Evolutionary conservation across 1,140 invertebrate species (phyloP).

Genomic region (Eupristina koningsbergeri): DNA sequence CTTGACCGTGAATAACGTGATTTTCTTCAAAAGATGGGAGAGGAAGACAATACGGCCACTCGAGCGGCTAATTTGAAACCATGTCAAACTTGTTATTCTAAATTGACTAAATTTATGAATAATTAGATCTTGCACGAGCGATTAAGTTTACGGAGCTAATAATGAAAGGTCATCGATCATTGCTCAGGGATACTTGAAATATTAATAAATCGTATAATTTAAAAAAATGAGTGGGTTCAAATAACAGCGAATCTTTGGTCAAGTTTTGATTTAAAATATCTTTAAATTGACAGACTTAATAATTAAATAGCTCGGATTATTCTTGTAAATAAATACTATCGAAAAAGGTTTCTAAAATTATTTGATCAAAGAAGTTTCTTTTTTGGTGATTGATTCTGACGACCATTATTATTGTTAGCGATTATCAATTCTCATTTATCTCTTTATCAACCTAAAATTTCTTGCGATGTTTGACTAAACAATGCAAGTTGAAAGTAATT

Average conservation of each 20-base stretch:
- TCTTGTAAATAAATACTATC: too few relatives aligned
- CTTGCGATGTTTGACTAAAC: too few relatives aligned
- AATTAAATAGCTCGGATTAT: too few relatives aligned
- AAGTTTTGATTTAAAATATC: not conserved
- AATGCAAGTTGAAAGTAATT: too few relatives aligned
- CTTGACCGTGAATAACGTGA: slow-evolving; percentile 70
- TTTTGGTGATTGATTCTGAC: too few relatives aligned
- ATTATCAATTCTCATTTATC: not conserved
- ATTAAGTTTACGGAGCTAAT: slow-evolving; percentile 23
- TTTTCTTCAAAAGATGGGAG: slow-evolving; percentile 47
- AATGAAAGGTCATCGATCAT: slow-evolving; percentile 41
- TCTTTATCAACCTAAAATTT: too few relatives aligned
- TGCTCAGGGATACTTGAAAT: not conserved
- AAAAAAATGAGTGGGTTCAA: too few relatives aligned
- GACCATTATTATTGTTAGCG: not conserved
- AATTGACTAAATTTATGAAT: slow-evolving; percentile 47
- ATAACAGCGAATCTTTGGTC: not conserved
- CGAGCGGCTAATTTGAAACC: slow-evolving; percentile 55
- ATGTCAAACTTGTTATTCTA: slow-evolving; percentile 50
- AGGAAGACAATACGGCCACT: slow-evolving; percentile 48
- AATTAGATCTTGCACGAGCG: slow-evolving; percentile 42
- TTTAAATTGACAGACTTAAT: not conserved
- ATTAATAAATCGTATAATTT: not conserved
- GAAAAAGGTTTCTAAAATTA: too few relatives aligned
- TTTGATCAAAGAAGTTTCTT: too few relatives aligned